Base-by-base conservation (phyloP, 2,113 vertebrate genomes). In the Hiodon alosoides region DNA sequence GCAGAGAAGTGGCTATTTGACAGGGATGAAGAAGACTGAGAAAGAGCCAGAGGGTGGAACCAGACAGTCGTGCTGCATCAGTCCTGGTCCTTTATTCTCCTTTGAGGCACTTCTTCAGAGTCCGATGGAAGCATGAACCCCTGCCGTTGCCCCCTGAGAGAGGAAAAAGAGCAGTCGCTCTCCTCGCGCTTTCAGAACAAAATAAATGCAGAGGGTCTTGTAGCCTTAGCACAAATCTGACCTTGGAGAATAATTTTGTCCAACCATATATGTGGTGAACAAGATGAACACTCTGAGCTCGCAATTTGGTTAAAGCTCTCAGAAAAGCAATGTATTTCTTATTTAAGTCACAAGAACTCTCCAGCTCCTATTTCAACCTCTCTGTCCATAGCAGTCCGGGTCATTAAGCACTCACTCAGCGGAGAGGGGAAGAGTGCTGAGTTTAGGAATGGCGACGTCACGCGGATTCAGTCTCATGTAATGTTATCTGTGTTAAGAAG, bases 401-500 rank as follows among this genome's bases (percentile, higher is more conserved):
- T 7, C 31, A 54, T 59, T 75, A 75, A 75, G 68, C 68, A 75
- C 65, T 16, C 61, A 62, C n/a, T 31, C n/a, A 5, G 9, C 46
- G 31, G 31, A 1, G 47, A 62, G 16, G 31, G 10, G 16, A 59
- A 71, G 64, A 16, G 31, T 16, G 16, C 16, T 52, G 51, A 10
- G 61, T 61, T 47, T 55, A 55, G 61, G n/a, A 51, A 46, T 14
- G 9, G 64, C 67, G 73, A 67, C 54, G 51, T 75, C 73, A 68
- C 69, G 13, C 14, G 46, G 62, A 52, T 31, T 58, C 54, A 14
- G 64, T 73, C 70, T 73, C 65, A 48, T 47, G 70, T 77, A 68
- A 67, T 55, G 50, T 11, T 60, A 67, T 73, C 76, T 60, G 64
- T 14, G 6, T 61, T 65, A 51, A 68, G 74, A 48, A 76, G 60